phyloP scores from a whole-genome alignment of 1,140 invertebrate genomes.

The Zeugodacus cucurbitae region DNA sequence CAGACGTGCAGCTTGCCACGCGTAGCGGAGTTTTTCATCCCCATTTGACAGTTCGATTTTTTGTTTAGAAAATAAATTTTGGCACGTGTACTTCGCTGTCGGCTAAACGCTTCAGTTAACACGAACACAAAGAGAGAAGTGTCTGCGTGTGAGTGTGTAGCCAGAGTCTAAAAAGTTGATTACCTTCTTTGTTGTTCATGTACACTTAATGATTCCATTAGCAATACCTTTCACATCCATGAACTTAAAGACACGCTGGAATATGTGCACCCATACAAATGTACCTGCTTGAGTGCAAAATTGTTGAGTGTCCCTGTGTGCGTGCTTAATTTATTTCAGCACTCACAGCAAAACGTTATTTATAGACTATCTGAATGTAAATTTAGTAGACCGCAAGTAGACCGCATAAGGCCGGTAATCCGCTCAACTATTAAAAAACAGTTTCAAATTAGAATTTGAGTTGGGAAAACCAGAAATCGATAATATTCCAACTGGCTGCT shows the following conservation, averaged over 20 bases:
- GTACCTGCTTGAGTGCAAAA: too few relatives aligned
- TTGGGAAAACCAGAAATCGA: too few relatives aligned
- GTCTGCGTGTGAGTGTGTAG: neutral
- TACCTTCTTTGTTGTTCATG: neutral
- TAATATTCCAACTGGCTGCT: too few relatives aligned
- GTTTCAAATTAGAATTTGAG: too few relatives aligned
- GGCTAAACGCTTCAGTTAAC: neutral
- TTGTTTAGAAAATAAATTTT: neutral
- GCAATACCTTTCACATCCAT: neutral
- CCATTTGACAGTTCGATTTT: neutral
- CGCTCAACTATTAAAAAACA: too few relatives aligned
- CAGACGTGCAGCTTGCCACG: neutral
- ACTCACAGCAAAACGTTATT: too few relatives aligned
- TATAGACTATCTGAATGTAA: too few relatives aligned
- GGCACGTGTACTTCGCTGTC: neutral
- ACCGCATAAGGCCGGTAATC: too few relatives aligned
- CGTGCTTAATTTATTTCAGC: too few relatives aligned
- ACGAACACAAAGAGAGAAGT: neutral
- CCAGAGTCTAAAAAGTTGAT: neutral
- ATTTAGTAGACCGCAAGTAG: too few relatives aligned
- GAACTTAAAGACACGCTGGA: neutral
- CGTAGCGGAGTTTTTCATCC: neutral
- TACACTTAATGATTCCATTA: neutral
- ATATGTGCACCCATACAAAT: too few relatives aligned
- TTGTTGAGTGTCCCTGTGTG: too few relatives aligned